phyloP scores from a whole-genome alignment of 37 sponge, comb jelly and placozoan species.

The Petrosia ficiformis region DNA sequence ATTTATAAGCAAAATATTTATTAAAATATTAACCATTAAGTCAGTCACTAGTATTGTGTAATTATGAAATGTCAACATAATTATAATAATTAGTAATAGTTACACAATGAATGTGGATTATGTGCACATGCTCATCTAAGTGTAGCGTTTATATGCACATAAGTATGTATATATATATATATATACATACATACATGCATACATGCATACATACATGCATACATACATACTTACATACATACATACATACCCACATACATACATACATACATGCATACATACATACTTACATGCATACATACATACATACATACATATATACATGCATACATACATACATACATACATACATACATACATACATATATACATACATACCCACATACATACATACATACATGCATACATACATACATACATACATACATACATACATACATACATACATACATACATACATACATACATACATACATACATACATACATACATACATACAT shows the following conservation, averaged over 20 bases:
- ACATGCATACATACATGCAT: background rate
- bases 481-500: background rate
- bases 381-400: background rate
- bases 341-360: background rate
- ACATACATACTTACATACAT: background rate
- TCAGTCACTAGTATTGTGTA: no score
- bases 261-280: background rate
- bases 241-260: background rate
- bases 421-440: background rate
- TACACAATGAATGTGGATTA: no score
- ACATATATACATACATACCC: background rate
- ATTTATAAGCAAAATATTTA: no score
- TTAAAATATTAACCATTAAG: no score
- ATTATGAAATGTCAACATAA: no score
- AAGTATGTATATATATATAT: no score
- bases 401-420: background rate
- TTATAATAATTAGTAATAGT: no score
- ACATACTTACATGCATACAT: background rate
- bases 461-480: background rate
- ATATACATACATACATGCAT: background rate
- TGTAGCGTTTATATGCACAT: no score
- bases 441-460: background rate
- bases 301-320: background rate
- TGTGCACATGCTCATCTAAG: no score
- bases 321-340: background rate